phyloP scores from a whole-genome alignment of 2,113 vertebrate species.

The Gnathonemus longibarbis region DNA sequence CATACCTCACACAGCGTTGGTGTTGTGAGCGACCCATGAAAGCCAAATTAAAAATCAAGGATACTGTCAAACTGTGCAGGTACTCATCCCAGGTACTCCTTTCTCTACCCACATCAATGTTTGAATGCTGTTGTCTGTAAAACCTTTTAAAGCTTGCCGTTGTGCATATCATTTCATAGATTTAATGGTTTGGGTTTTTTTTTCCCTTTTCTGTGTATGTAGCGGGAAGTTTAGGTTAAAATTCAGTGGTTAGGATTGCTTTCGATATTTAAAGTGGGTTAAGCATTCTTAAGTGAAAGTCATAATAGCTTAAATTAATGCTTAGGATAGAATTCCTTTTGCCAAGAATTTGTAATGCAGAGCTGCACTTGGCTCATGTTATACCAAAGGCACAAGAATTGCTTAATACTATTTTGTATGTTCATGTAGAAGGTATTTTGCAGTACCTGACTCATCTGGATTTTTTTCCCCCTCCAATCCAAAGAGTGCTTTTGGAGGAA shows the following conservation, averaged over 20 bases:
- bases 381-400: background rate
- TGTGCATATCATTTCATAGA: slow-evolving; percentile 74
- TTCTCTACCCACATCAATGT: slow-evolving; percentile 99
- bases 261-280: background rate
- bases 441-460: slow-evolving; percentile 44
- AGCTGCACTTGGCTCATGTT: background rate
- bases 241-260: background rate
- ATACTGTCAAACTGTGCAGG: slow-evolving; percentile 99
- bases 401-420: background rate
- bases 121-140: slow-evolving; percentile 99
- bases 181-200: slow-evolving; percentile 63
- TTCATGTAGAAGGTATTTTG: background rate
- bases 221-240: background rate
- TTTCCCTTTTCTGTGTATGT: slow-evolving; percentile 12
- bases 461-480: slow-evolving; percentile 41
- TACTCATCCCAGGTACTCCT: slow-evolving; percentile 99
- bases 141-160: slow-evolving; percentile 80
- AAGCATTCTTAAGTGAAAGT: background rate
- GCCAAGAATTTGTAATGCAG: background rate
- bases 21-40: slow-evolving; percentile 99
- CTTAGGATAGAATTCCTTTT: background rate
- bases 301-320: background rate
- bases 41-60: slow-evolving; percentile 99
- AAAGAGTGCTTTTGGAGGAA: slow-evolving; percentile 62
- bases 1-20: slow-evolving; percentile 99